These are phyloP conservation scores for Parnassius mnemosyne DNA, from an alignment of 2,888 invertebrate genomes.

Conservation along the genomic window DNA sequence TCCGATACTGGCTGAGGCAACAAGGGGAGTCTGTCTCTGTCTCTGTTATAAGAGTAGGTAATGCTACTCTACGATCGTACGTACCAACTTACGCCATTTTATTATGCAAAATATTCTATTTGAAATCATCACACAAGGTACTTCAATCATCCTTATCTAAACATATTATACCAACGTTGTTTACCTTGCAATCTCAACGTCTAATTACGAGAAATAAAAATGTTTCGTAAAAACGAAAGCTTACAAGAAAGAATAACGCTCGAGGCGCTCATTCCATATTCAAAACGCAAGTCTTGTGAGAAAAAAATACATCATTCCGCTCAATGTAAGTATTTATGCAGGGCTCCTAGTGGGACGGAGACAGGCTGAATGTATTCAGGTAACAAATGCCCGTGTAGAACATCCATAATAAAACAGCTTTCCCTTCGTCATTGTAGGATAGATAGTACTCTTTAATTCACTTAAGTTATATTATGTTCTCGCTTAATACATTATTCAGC, in stretches of 20 bases:
- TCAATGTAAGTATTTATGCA: constrained; percentile 16
- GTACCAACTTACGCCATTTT: too few species aligned
- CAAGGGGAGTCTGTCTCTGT: too few species aligned
- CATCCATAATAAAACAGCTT: background rate
- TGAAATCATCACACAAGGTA: too few species aligned
- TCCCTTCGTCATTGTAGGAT: too few species aligned
- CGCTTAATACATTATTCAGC: too few species aligned
- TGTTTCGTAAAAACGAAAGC: constrained; percentile 11
- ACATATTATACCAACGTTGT: background rate
- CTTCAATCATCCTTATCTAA: background rate
- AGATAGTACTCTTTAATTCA: too few species aligned
- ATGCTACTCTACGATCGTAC: too few species aligned
- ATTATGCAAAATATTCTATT: too few species aligned
- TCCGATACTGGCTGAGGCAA: too few species aligned
- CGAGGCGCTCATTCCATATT: constrained; percentile 16
- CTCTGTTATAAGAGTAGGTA: too few species aligned
- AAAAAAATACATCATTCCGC: constrained; percentile 11
- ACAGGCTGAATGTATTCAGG: background rate
- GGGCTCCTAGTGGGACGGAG: constrained; percentile 1
- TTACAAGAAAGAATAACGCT: constrained; percentile 9
- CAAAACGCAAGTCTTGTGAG: constrained; percentile 14
- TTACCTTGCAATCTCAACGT: constrained; percentile 15
- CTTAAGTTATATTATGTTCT: too few species aligned
- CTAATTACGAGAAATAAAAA: constrained; percentile 10
- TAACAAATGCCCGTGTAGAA: background rate